These are phyloP conservation scores for Salvelinus fontinalis DNA, from an alignment of 2,113 vertebrate species.

Conservation along the genomic window DNA sequence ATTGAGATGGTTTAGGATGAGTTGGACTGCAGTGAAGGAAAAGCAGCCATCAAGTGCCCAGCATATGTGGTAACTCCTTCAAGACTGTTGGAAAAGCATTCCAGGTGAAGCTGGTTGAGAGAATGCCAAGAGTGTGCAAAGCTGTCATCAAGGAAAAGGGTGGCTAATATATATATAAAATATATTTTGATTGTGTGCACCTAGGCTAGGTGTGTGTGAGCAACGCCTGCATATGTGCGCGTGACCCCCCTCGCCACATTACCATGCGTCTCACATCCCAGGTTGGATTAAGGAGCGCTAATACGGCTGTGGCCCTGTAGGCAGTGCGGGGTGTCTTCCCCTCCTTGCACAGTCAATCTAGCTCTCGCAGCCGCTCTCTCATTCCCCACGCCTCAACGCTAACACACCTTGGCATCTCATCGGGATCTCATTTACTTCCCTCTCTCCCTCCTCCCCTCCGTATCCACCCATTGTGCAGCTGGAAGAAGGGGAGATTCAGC, in stretches of 20 bases:
- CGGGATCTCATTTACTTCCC: constrained; percentile 72
- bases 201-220: neutral
- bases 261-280: constrained; percentile 25
- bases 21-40: too few relatives aligned
- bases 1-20: too few relatives aligned
- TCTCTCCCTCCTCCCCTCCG: neutral
- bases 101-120: too few relatives aligned
- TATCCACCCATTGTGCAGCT: constrained; percentile 14
- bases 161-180: too few relatives aligned
- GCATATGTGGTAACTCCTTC: too few relatives aligned
- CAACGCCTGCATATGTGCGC: neutral
- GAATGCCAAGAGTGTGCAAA: too few relatives aligned
- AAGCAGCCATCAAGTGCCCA: too few relatives aligned
- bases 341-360: constrained; percentile 38
- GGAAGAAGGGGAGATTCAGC: neutral
- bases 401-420: constrained; percentile 79
- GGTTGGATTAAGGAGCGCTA: constrained; percentile 55
- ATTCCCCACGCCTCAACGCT: constrained; percentile 65
- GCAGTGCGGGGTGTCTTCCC: constrained; percentile 25
- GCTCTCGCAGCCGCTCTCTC: constrained; percentile 52
- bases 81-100: too few relatives aligned
- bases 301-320: constrained; percentile 26
- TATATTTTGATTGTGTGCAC: too few relatives aligned
- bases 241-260: constrained; percentile 3
- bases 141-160: too few relatives aligned